Evolutionary conservation across 2,888 invertebrate species (phyloP).

Genomic region (Hyles lineata): DNA sequence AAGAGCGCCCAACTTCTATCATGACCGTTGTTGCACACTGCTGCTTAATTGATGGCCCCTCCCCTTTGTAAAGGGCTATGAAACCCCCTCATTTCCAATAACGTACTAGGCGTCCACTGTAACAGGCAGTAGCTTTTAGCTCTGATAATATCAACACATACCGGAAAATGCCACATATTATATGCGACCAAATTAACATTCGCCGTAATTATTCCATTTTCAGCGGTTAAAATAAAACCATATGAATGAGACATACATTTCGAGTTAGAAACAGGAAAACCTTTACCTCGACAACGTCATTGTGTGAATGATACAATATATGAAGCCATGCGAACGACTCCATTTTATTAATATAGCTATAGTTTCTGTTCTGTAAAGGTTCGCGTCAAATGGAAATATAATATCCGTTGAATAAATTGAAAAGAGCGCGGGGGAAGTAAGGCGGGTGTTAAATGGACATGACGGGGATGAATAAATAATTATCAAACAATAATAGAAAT

Average conservation of each 20-base stretch:
- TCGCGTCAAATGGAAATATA: not conserved
- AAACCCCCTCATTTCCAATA: too few species aligned
- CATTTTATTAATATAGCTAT: not conserved
- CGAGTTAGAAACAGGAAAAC: not conserved
- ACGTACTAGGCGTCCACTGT: too few species aligned
- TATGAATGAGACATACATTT: not conserved
- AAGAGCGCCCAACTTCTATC: too few species aligned
- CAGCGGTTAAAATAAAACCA: not conserved
- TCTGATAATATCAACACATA: too few species aligned
- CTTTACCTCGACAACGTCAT: not conserved
- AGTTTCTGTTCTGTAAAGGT: not conserved
- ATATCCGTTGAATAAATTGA: not conserved
- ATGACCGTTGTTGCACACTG: too few species aligned
- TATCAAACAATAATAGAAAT: not conserved
- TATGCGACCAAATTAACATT: too few species aligned
- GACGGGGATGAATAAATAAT: not conserved
- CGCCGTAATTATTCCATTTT: not conserved
- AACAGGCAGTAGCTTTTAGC: too few species aligned
- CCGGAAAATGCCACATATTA: too few species aligned
- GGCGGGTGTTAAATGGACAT: not conserved
- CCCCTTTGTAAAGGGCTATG: too few species aligned
- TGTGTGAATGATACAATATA: not conserved
- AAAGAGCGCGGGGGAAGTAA: not conserved
- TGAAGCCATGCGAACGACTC: not conserved
- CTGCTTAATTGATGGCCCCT: too few species aligned